A percentile compares a stretch with the other conserved stretches of the same genome.
Evolutionary conservation across 2,888 invertebrate species (phyloP).

Genomic region (Urechis unicinctus): DNA sequence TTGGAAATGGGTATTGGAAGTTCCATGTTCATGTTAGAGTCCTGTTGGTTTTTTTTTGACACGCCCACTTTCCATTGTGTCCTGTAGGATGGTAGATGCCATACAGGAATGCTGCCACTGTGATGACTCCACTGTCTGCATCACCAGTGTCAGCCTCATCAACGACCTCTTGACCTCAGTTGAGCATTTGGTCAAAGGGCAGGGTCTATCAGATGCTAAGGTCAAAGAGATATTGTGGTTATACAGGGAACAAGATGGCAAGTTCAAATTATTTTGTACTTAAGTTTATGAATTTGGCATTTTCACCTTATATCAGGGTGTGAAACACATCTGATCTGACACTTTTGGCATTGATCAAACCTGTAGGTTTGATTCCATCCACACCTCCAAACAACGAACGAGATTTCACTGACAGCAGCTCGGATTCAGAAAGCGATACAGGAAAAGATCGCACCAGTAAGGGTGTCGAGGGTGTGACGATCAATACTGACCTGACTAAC

Average conservation of each 20-base stretch:
- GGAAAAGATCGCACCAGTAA: not conserved
- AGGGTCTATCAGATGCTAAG: not conserved
- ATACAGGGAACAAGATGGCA: not conserved
- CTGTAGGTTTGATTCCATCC: not conserved
- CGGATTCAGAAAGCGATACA: not conserved
- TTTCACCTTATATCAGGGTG: no score
- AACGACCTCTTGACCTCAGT: slow-evolving; percentile 71
- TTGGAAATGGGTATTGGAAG: no score
- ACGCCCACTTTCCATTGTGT: no score
- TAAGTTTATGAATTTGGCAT: not conserved
- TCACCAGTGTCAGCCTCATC: slow-evolving; percentile 45
- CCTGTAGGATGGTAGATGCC: slow-evolving; percentile 88
- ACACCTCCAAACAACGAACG: not conserved
- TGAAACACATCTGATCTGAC: no score
- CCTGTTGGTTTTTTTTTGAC: no score
- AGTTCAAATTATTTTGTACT: not conserved
- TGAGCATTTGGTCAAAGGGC: slow-evolving; percentile 69
- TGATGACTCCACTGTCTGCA: slow-evolving; percentile 59
- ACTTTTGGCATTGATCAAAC: no score
- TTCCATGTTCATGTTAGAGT: no score
- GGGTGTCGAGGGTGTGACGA: not conserved
- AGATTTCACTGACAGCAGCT: not conserved
- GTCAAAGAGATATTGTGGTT: not conserved
- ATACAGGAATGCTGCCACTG: slow-evolving; percentile 86
- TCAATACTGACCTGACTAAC: no score